phyloP scores from a whole-genome alignment of 2,113 vertebrate genomes.

The Eleginops maclovinus region DNA sequence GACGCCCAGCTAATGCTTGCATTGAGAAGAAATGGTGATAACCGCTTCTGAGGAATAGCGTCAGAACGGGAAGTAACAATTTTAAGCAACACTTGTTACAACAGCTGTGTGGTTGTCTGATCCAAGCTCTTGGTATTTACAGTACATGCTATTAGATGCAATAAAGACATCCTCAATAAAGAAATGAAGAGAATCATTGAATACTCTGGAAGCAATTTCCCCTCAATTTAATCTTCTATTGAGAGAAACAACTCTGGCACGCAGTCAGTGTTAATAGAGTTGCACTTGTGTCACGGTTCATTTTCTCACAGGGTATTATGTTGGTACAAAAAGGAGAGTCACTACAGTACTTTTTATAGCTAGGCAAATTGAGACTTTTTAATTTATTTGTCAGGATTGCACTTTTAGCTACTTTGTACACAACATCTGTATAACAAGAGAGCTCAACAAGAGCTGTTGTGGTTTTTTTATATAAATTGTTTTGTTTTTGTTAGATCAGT shows the following conservation, averaged over 20 bases:
- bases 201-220: slow-evolving; percentile 71
- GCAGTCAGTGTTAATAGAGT: slow-evolving; percentile 27
- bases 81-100: slow-evolving; percentile 61
- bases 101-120: slow-evolving; percentile 68
- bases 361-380: too few relatives aligned
- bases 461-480: too few relatives aligned
- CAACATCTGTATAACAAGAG: not conserved
- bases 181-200: slow-evolving; percentile 44
- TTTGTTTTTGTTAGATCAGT: too few relatives aligned
- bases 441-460: too few relatives aligned
- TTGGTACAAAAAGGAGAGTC: slow-evolving; percentile 8
- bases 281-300: not conserved
- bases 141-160: slow-evolving; percentile 18
- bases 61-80: slow-evolving; percentile 49
- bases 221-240: slow-evolving; percentile 52
- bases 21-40: slow-evolving; percentile 25
- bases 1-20: slow-evolving; percentile 30
- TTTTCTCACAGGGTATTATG: slow-evolving; percentile 14
- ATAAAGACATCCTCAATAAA: slow-evolving; percentile 44
- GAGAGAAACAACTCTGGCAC: slow-evolving; percentile 29
- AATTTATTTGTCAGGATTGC: not conserved
- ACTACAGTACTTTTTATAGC: not conserved
- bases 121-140: slow-evolving; percentile 48
- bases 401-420: slow-evolving; percentile 14
- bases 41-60: slow-evolving; percentile 23